Conservation (phyloP, 2,888 invertebrate species). For the Trissoscelio sp. region DNA sequence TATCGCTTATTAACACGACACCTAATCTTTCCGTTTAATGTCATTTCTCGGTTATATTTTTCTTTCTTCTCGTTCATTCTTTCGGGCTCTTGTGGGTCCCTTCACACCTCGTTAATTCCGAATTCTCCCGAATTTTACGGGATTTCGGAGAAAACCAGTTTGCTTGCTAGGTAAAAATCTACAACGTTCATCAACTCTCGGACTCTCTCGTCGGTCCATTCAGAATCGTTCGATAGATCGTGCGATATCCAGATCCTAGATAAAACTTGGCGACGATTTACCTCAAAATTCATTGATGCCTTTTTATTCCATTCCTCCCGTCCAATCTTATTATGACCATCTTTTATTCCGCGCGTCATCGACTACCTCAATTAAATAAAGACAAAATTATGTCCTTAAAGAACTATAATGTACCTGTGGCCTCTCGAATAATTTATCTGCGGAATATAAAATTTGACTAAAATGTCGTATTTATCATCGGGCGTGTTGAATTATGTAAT, state of each 20-base stretch:
- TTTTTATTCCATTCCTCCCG: slow-evolving; percentile 50
- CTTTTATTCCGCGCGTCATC: slow-evolving; percentile 59
- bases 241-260: slow-evolving; percentile 67
- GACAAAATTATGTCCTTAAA: slow-evolving; percentile 60
- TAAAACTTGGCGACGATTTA: slow-evolving; percentile 53
- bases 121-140: slow-evolving; percentile 73
- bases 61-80: slow-evolving; percentile 52
- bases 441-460: slow-evolving; percentile 52
- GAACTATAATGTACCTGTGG: slow-evolving; percentile 39
- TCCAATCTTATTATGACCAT: slow-evolving; percentile 46
- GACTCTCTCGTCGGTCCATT: slow-evolving; percentile 55
- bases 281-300: slow-evolving; percentile 64
- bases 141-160: slow-evolving; percentile 76
- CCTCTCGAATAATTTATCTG: slow-evolving; percentile 58
- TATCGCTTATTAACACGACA: slow-evolving; percentile 67
- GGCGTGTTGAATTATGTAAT: slow-evolving; percentile 39
- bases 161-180: slow-evolving; percentile 72
- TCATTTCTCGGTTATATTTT: slow-evolving; percentile 60
- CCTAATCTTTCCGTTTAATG: slow-evolving; percentile 63
- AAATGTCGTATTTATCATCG: slow-evolving; percentile 48
- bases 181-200: slow-evolving; percentile 60
- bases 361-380: slow-evolving; percentile 66
- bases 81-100: slow-evolving; percentile 51
- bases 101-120: slow-evolving; percentile 67
- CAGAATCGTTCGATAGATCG: slow-evolving; percentile 63